These are phyloP conservation scores for Sylvia atricapilla DNA, from an alignment of 2,113 vertebrate genomes.

Conservation along the genomic window DNA sequence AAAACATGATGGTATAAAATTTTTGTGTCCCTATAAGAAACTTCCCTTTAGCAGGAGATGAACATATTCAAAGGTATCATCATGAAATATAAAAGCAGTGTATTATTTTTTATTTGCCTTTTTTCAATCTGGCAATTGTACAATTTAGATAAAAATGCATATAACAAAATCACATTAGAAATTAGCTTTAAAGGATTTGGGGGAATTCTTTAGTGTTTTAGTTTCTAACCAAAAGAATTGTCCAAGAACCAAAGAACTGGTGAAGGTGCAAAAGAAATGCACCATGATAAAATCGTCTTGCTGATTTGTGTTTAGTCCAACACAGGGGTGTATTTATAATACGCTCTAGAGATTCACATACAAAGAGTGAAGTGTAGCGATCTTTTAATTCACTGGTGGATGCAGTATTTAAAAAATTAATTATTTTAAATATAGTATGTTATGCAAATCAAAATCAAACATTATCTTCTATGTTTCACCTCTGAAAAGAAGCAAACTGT, in stretches of 20 bases:
- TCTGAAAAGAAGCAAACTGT: neutral
- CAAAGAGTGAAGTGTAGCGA: neutral
- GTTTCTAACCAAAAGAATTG: neutral
- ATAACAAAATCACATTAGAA: neutral
- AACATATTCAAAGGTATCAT: neutral
- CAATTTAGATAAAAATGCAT: neutral
- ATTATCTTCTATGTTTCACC: neutral
- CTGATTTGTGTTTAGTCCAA: neutral
- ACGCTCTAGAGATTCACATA: neutral
- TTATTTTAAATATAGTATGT: neutral
- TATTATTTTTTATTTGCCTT: neutral
- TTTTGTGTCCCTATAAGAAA: neutral
- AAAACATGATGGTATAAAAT: accelerated
- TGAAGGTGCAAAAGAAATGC: neutral
- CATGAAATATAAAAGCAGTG: neutral
- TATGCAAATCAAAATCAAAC: neutral
- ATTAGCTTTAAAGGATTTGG: neutral
- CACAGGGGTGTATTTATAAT: neutral
- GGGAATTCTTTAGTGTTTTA: neutral
- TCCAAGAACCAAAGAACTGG: neutral
- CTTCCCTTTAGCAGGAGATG: neutral
- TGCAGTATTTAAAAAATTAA: neutral
- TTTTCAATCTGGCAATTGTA: neutral
- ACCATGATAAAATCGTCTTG: neutral
- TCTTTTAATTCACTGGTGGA: neutral